Conservation (phyloP, 1,140 invertebrate species). For the Zaprionus capensis region DNA sequence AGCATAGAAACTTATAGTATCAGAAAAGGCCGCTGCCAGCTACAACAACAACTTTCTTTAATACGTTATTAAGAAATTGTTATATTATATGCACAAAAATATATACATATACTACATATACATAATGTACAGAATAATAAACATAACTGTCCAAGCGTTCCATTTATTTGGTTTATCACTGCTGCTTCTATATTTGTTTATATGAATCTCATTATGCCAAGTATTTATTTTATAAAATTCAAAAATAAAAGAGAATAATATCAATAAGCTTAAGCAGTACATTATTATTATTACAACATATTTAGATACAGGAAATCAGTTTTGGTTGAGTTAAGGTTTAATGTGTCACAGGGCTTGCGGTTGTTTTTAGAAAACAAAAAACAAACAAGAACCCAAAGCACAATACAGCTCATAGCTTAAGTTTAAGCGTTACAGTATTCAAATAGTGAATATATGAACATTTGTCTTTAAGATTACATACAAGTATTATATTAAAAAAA, state of each 20-base stretch:
- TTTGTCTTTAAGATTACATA: slow-evolving; percentile 11
- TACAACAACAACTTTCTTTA: not conserved
- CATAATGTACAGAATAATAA: slow-evolving; percentile 8
- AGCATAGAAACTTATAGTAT: not conserved
- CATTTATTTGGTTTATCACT: slow-evolving; percentile 12
- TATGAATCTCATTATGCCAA: slow-evolving; percentile 36
- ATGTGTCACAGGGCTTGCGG: not conserved
- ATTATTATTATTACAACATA: slow-evolving; percentile 4
- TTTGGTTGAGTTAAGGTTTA: slow-evolving; percentile 7
- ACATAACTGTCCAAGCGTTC: slow-evolving; percentile 9
- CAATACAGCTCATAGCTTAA: slow-evolving; percentile 13
- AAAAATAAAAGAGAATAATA: slow-evolving; percentile 30
- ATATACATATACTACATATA: not conserved
- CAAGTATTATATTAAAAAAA: slow-evolving; percentile 30
- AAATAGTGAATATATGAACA: not conserved
- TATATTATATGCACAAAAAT: not conserved
- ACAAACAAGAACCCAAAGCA: slow-evolving; percentile 14
- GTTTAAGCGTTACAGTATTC: slow-evolving; percentile 8
- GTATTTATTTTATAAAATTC: slow-evolving; percentile 24
- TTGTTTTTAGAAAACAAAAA: slow-evolving; percentile 26
- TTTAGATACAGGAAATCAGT: not conserved
- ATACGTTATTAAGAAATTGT: slow-evolving; percentile 6
- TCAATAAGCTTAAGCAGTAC: slow-evolving; percentile 5
- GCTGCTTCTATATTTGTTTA: not conserved
- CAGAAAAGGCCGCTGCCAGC: not conserved